These are phyloP conservation scores for Cinclus mexicanus DNA, from an alignment of 2,113 vertebrate species.

Conservation along the genomic window DNA sequence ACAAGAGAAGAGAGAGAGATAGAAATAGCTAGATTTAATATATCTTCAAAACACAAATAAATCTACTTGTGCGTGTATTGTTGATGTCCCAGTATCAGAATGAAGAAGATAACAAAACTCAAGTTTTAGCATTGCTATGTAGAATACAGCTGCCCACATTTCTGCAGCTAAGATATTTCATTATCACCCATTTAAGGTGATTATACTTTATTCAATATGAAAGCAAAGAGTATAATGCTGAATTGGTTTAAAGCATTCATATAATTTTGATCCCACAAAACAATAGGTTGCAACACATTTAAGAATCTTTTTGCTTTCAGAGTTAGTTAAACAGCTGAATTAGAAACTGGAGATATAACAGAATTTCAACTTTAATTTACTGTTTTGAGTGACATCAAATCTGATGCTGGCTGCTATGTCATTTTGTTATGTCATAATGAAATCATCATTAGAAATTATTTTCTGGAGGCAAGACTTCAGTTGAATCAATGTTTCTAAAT, in stretches of 20 bases:
- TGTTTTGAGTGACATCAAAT: not conserved
- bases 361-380: not conserved
- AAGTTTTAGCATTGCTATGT: not conserved
- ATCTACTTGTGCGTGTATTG: not conserved
- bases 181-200: not conserved
- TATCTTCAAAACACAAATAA: slow-evolving; percentile 50
- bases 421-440: not conserved
- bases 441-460: not conserved
- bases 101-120: not conserved
- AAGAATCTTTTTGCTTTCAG: not conserved
- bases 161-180: not conserved
- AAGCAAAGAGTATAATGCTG: not conserved
- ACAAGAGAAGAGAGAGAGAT: not conserved
- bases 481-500: not conserved
- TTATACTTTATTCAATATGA: not conserved
- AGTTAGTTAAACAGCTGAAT: not conserved
- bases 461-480: not conserved
- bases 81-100: slow-evolving; percentile 15
- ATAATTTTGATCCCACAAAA: not conserved
- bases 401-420: not conserved
- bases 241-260: not conserved
- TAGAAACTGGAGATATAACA: not conserved
- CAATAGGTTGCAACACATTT: not conserved
- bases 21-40: not conserved
- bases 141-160: not conserved